A percentile compares a stretch with the other conserved stretches of the same genome.
Evolutionary conservation across 64 coral and sea anemone species (phyloP).

Genomic region (Montipora sp.): DNA sequence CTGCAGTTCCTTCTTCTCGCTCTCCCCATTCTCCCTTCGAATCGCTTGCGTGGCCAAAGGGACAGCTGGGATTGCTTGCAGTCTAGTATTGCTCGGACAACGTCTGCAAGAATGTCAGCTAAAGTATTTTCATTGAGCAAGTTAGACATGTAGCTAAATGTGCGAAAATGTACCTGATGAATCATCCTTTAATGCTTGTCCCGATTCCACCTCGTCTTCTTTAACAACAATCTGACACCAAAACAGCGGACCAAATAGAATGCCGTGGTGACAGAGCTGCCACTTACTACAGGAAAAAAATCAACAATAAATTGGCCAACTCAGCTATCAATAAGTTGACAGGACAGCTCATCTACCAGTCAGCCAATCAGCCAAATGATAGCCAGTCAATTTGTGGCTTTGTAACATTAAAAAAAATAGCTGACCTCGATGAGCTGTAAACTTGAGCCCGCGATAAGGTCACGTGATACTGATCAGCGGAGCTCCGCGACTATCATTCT

Average conservation of each 20-base stretch:
- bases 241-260: conserved; percentile 84
- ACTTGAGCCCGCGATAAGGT: no score
- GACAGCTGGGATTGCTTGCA: no score
- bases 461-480: no score
- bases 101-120: not conserved
- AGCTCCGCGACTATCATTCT: no score
- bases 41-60: no score
- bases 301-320: not conserved
- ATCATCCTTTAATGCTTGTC: not conserved
- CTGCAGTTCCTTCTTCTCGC: no score
- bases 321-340: not conserved
- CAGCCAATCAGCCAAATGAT: no score
- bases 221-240: conserved; percentile 84
- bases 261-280: conserved; percentile 63
- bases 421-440: no score
- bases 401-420: no score
- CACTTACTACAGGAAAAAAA: conserved; percentile 77
- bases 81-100: not conserved
- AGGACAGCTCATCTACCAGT: not conserved
- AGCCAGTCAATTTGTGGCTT: no score
- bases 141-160: no score
- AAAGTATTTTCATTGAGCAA: not conserved
- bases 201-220: conserved; percentile 11
- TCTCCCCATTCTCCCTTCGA: no score
- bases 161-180: not conserved